Percentiles rank a stretch among this genome's conserved stretches.
Conservation (phyloP, 1,140 invertebrate species). For the Dinoponera quadriceps region DNA sequence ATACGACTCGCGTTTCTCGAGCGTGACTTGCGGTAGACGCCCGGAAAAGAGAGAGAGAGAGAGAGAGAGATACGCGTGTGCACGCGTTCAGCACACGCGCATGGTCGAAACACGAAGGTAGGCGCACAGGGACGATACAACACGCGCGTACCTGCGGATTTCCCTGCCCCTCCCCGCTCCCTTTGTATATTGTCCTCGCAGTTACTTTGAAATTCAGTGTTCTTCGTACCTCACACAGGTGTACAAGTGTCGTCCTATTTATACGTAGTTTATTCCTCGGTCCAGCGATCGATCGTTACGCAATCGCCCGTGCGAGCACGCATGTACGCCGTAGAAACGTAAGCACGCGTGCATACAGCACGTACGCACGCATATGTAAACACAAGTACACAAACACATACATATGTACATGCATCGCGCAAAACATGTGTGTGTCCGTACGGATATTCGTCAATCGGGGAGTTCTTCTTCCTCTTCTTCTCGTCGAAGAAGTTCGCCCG, state of each 20-base stretch:
- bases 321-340: not conserved
- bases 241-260: conserved; percentile 51
- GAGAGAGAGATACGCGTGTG: not conserved
- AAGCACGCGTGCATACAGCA: conserved; percentile 15
- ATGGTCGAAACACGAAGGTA: conserved; percentile 21
- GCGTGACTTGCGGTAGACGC: conserved; percentile 17
- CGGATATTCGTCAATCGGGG: conserved; percentile 51
- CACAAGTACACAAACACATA: conserved; percentile 22
- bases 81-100: not conserved
- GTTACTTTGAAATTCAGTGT: conserved; percentile 45
- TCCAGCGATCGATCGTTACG: conserved; percentile 72
- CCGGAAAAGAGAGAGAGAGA: not conserved
- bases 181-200: conserved; percentile 28
- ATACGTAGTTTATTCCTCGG: conserved; percentile 53
- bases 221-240: conserved; percentile 38
- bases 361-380: not conserved
- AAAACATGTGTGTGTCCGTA: not conserved
- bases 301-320: conserved; percentile 37
- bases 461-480: conserved; percentile 12
- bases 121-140: conserved; percentile 15
- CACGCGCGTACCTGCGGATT: conserved; percentile 44
- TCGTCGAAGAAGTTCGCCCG: conserved; percentile 52
- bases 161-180: not conserved
- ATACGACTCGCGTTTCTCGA: conserved; percentile 9
- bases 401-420: conserved; percentile 9